These are phyloP conservation scores for Urocynchramus pylzowi DNA, from an alignment of 2,113 vertebrate species.

Conservation along the genomic window DNA sequence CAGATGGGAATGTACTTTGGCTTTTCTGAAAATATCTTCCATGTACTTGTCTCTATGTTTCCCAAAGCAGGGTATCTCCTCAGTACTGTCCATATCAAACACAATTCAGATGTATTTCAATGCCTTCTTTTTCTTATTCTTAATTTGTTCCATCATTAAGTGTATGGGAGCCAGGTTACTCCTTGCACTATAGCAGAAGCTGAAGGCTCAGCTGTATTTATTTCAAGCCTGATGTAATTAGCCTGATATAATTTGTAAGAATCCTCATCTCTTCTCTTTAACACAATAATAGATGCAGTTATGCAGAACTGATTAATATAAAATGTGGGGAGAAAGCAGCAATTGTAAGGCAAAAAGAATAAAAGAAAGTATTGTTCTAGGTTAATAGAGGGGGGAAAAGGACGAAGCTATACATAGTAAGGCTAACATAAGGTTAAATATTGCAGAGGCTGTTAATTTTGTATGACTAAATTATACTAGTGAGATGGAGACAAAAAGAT, in stretches of 20 bases:
- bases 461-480: background rate
- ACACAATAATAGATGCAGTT: background rate
- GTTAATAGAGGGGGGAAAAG: background rate
- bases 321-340: background rate
- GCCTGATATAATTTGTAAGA: background rate
- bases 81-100: background rate
- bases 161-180: background rate
- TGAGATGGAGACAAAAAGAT: background rate
- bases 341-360: background rate
- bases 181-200: background rate
- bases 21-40: background rate
- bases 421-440: background rate
- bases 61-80: background rate
- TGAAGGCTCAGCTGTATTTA: background rate
- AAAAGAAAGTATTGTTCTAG: background rate
- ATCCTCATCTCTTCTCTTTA: background rate
- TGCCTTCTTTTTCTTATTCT: background rate
- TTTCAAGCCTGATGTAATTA: slow-evolving; percentile 1
- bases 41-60: background rate
- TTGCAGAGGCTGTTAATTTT: background rate
- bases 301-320: background rate
- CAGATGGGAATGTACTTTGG: background rate
- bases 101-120: background rate
- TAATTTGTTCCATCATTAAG: background rate
- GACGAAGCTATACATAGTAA: background rate